A percentile compares a stretch with the other conserved stretches of the same genome.
Conservation (phyloP, 2,888 invertebrate species). For the Balanococcus diminutus region DNA sequence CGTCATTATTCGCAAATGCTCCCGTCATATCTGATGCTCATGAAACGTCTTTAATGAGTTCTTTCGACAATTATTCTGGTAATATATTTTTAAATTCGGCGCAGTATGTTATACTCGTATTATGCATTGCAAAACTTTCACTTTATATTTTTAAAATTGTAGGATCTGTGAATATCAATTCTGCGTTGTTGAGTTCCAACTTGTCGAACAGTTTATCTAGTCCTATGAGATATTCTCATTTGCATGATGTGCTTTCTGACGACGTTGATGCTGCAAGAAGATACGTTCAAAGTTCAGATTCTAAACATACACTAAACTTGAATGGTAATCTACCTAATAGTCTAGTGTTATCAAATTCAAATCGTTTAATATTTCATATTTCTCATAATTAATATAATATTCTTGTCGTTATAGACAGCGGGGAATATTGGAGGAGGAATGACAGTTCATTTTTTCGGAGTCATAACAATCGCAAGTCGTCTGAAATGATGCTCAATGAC, state of each 20-base stretch:
- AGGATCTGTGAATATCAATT: background rate
- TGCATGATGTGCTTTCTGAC: background rate
- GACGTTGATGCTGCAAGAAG: slow-evolving; percentile 10
- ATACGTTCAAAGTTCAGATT: background rate
- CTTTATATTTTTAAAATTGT: background rate
- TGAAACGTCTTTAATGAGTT: background rate
- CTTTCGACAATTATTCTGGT: slow-evolving; percentile 36
- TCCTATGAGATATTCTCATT: background rate
- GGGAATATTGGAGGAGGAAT: slow-evolving; percentile 32
- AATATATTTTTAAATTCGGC: background rate
- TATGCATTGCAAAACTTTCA: background rate
- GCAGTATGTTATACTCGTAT: too few relatives aligned
- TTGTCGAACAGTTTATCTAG: slow-evolving; percentile 19
- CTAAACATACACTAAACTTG: background rate
- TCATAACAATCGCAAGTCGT: background rate
- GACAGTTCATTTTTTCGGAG: slow-evolving; percentile 37
- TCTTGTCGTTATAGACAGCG: background rate
- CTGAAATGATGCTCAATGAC: slow-evolving; percentile 32
- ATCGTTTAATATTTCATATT: background rate
- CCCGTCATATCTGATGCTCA: slow-evolving; percentile 25
- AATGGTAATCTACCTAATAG: slow-evolving; percentile 25
- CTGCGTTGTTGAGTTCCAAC: background rate
- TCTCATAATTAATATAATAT: background rate
- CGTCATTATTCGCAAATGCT: slow-evolving; percentile 38
- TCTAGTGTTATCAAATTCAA: too few relatives aligned